Percentiles rank a stretch among this genome's conserved stretches.
Evolutionary conservation across 2,113 vertebrate genomes (phyloP).

Genomic region (Chionis minor): DNA sequence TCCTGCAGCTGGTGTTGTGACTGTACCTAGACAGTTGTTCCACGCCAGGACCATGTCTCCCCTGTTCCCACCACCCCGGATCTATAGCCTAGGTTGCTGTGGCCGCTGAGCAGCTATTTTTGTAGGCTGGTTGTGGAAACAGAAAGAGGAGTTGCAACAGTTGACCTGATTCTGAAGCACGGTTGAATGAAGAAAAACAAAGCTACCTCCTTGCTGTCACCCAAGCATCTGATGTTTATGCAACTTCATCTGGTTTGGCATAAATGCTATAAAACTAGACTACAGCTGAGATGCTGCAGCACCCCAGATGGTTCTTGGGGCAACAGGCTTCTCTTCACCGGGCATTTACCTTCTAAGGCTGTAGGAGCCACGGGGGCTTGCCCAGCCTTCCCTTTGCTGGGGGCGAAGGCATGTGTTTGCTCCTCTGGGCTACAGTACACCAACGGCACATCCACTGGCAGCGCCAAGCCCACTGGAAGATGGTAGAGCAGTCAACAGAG

Average conservation of each 20-base stretch:
- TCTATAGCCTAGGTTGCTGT: background rate
- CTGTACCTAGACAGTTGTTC: background rate
- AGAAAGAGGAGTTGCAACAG: background rate
- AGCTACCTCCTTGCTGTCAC: background rate
- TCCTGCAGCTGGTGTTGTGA: slow-evolving; percentile 4
- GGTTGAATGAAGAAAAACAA: background rate
- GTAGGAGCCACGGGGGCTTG: background rate
- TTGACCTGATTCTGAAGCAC: background rate
- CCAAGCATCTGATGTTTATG: background rate
- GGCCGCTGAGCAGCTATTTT: background rate
- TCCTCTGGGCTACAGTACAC: background rate
- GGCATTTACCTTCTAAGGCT: background rate
- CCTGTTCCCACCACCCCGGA: background rate
- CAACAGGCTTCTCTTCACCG: background rate
- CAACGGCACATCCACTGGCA: background rate
- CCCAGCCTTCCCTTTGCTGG: background rate
- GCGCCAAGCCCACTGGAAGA: background rate
- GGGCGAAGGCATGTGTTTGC: background rate
- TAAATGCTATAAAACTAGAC: background rate
- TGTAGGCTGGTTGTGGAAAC: background rate
- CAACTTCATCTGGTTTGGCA: background rate
- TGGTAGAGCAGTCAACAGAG: background rate
- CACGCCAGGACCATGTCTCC: background rate
- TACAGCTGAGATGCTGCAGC: background rate
- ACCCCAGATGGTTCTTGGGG: background rate